Conservation (phyloP, 1,140 invertebrate genomes). For the Pseudomyrmex concolor region DNA sequence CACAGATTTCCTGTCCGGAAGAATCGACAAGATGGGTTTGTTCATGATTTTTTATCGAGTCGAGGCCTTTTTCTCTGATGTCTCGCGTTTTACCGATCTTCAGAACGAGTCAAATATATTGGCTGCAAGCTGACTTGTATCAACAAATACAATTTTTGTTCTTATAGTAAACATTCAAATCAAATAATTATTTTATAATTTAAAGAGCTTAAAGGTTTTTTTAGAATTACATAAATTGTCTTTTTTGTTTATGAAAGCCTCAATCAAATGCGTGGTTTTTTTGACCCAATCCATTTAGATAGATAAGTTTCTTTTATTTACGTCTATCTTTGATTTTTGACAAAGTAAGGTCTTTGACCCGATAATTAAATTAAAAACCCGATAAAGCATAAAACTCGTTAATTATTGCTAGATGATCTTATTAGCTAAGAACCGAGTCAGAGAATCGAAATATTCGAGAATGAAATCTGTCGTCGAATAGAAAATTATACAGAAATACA, state of each 20-base stretch:
- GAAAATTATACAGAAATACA: constrained; percentile 9
- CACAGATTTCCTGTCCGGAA: constrained; percentile 81
- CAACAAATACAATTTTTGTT: neutral
- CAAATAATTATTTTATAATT: neutral
- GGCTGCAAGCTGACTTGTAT: neutral
- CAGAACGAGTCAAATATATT: neutral
- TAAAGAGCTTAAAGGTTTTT: neutral
- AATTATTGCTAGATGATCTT: constrained; percentile 46
- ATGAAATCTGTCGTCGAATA: constrained; percentile 8
- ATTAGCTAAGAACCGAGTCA: neutral
- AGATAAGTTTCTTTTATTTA: constrained; percentile 28
- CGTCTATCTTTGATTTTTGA: constrained; percentile 23
- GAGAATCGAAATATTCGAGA: constrained; percentile 28
- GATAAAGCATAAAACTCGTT: constrained; percentile 48
- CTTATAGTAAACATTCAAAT: neutral
- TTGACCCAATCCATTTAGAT: too few species aligned
- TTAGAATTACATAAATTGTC: neutral
- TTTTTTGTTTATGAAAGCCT: neutral
- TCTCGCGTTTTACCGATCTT: constrained; percentile 9
- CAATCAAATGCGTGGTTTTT: neutral
- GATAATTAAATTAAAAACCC: too few species aligned
- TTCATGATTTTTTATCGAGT: constrained; percentile 65
- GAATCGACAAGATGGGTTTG: constrained; percentile 73
- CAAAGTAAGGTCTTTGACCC: constrained; percentile 43
- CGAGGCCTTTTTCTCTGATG: constrained; percentile 29